phyloP scores from a whole-genome alignment of 1,140 invertebrate species.

The Conus ventricosus region DNA sequence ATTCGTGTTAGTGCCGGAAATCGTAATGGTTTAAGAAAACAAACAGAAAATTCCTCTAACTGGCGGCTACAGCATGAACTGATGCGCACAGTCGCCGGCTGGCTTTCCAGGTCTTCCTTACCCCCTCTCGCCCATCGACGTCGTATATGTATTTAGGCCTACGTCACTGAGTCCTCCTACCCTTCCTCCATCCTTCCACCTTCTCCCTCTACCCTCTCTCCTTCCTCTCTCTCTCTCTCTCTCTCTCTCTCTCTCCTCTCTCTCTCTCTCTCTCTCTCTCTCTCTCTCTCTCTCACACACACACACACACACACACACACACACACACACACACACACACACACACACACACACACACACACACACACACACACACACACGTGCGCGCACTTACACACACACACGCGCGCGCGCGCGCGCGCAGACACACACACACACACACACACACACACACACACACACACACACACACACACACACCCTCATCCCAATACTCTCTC shows the following conservation, averaged over 20 bases:
- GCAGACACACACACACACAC: too few species aligned
- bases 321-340: background rate
- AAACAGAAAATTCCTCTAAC: too few species aligned
- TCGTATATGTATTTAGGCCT: background rate
- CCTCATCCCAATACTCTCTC: too few species aligned
- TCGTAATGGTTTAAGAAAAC: too few species aligned
- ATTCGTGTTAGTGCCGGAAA: too few species aligned
- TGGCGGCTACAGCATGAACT: too few species aligned
- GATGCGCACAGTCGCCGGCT: background rate
- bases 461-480: too few species aligned
- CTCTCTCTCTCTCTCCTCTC: background rate
- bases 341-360: background rate
- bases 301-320: background rate
- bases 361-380: background rate
- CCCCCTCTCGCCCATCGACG: background rate
- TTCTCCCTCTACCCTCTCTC: background rate
- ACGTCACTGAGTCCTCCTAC: background rate
- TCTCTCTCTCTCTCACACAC: too few species aligned
- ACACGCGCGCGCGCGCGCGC: too few species aligned
- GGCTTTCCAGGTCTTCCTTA: background rate
- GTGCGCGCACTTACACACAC: too few species aligned
- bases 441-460: too few species aligned
- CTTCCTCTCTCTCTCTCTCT: background rate
- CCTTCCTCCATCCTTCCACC: background rate
- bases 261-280: background rate